phyloP scores from a whole-genome alignment of 2,888 invertebrate genomes.

The Dermolepida albohirtum region DNA sequence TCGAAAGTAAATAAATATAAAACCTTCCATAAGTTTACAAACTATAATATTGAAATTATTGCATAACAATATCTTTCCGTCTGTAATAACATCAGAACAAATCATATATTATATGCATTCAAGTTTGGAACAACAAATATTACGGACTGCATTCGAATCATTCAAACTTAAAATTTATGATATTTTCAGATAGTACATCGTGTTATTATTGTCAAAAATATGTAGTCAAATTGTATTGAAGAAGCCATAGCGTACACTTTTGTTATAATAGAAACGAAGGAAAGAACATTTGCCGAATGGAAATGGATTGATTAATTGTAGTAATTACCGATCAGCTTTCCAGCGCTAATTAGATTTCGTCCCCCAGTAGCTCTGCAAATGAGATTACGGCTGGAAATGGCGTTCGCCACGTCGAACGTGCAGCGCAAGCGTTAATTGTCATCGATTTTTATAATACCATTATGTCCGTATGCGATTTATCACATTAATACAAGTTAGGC shows the following conservation, averaged over 20 bases:
- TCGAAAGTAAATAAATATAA: too few species aligned
- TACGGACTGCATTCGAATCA: too few species aligned
- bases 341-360: conserved; percentile 66
- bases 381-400: conserved; percentile 67
- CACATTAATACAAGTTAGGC: conserved; percentile 54
- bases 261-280: conserved; percentile 25
- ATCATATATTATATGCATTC: too few species aligned
- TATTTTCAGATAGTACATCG: too few species aligned
- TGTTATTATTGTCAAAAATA: too few species aligned
- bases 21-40: too few species aligned
- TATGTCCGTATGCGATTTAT: conserved; percentile 66
- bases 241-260: conserved; percentile 10
- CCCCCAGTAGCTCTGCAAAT: conserved; percentile 63
- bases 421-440: conserved; percentile 66
- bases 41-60: too few species aligned
- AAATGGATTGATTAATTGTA: conserved; percentile 70
- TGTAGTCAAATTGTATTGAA: conserved; percentile 11
- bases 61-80: too few species aligned
- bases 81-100: too few species aligned
- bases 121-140: too few species aligned
- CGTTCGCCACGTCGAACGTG: conserved; percentile 62
- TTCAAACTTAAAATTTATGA: too few species aligned
- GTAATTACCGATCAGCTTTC: conserved; percentile 70
- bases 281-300: conserved; percentile 59
- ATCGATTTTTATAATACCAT: conserved; percentile 67